Evolutionary conservation across 1,140 invertebrate genomes (phyloP).

Genomic region (Meteorus sp.): DNA sequence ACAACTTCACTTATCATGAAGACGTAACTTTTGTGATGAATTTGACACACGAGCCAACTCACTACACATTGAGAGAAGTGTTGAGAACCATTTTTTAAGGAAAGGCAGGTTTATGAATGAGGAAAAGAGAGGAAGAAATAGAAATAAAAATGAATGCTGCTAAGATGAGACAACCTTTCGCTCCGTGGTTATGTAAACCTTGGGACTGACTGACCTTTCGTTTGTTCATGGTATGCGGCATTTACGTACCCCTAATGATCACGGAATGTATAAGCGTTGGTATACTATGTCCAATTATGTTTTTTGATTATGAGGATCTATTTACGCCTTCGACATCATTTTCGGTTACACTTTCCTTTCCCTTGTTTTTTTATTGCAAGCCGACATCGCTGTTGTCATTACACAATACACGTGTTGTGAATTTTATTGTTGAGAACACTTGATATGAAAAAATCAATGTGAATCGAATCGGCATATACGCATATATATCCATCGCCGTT

Average conservation of each 20-base stretch:
- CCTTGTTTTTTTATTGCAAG: neutral
- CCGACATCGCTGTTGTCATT: too few species aligned
- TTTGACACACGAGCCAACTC: too few species aligned
- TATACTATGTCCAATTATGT: conserved; percentile 12
- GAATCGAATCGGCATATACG: too few species aligned
- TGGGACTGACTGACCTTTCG: conserved; percentile 34
- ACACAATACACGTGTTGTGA: too few species aligned
- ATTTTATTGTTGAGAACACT: too few species aligned
- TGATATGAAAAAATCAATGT: too few species aligned
- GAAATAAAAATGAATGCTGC: conserved; percentile 21
- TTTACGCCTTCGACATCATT: neutral
- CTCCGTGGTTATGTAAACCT: conserved; percentile 35
- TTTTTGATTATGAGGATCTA: conserved; percentile 6
- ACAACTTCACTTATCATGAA: too few species aligned
- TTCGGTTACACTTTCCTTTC: neutral
- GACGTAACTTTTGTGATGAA: too few species aligned
- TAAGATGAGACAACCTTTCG: conserved; percentile 35
- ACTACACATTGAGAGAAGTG: too few species aligned
- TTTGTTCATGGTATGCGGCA: conserved; percentile 35
- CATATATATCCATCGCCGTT: too few species aligned
- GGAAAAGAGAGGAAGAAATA: neutral
- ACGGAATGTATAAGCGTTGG: conserved; percentile 12
- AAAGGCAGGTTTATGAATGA: neutral
- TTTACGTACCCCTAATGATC: conserved; percentile 31
- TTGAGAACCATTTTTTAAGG: neutral